Base-by-base conservation (phyloP, 2,888 invertebrate genomes). In the Dorcus hopei region DNA sequence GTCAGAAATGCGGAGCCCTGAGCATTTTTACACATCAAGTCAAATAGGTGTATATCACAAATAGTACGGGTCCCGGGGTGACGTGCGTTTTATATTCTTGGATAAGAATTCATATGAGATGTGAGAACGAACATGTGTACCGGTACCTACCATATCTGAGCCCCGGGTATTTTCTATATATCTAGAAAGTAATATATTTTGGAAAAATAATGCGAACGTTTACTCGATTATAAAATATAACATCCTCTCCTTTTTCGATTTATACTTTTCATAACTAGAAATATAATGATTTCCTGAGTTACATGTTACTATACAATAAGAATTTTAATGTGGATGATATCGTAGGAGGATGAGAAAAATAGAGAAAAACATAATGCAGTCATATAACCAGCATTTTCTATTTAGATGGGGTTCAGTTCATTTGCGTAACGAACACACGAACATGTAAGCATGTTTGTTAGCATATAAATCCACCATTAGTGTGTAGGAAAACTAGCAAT, bases 391-490 rank as follows among this genome's bases (percentile, higher is more conserved):
- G 38, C 11, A 23, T 33, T 42, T 48, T 49, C 52, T 60, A 60
- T 40, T 56, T 57, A 55, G 48, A 57, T 53, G 59, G 59, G 49
- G 57, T 58, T 52, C 63, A 68, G 70, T 71, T 72, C 71, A 70
- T 73, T 73, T 74, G 67, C 68, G 65, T 72, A 73, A 72, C 72
- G 73, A 72, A 74, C 71, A 72, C 68, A 70, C 68, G 58, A 64
- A 66, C 70, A 71, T 71, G 70, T 72, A 72, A 72, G 71, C 69
- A 71, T 71, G 72, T 73, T 72, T 70, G 70, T 70, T 69, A 69
- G 69, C 69, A 61, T 69, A 64, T 68, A 76, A 77, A 77, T 76
- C 74, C 74, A 66, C 75, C 75, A 76, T 76, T 76, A 76, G 76
- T 72, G 66, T 68, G 64, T 65, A 63, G 66, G 69, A 71, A 75